phyloP scores from a whole-genome alignment of 2,113 vertebrate genomes.

The Protobothrops flavoviridis region DNA sequence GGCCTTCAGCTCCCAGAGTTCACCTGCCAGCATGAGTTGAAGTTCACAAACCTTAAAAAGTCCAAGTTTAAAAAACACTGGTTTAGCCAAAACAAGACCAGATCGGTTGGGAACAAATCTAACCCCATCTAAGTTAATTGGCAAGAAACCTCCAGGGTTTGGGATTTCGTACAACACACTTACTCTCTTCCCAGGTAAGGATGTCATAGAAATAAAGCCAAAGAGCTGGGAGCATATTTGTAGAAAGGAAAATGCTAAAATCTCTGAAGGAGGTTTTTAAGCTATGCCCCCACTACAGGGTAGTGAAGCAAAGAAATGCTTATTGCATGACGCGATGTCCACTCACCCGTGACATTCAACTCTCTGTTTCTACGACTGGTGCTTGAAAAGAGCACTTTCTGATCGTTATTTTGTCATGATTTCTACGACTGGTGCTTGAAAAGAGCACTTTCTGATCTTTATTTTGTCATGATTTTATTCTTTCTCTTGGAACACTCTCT shows the following conservation, averaged over 20 bases:
- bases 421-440: not conserved
- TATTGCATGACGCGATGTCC: not conserved
- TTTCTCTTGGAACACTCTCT: not conserved
- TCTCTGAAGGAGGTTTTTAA: not conserved
- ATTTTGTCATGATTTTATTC: not conserved
- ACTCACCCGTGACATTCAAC: not conserved
- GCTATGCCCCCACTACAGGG: not conserved
- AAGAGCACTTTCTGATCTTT: not conserved
- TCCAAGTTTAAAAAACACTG: not conserved
- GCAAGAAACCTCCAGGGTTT: not conserved
- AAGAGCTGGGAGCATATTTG: not conserved
- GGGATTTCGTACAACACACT: not conserved
- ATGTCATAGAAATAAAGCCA: not conserved
- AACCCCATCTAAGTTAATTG: not conserved
- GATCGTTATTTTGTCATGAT: not conserved
- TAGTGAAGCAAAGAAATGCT: not conserved
- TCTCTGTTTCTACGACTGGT: not conserved
- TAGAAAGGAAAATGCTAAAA: fast-evolving
- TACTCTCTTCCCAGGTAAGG: not conserved
- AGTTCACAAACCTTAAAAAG: not conserved
- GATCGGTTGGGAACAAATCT: not conserved
- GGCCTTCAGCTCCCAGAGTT: not conserved
- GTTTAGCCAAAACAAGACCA: not conserved
- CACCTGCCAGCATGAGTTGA: not conserved
- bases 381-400: not conserved